These are phyloP conservation scores for Dendrocopos noguchii DNA, from an alignment of 2,113 vertebrate genomes.

Conservation along the genomic window DNA sequence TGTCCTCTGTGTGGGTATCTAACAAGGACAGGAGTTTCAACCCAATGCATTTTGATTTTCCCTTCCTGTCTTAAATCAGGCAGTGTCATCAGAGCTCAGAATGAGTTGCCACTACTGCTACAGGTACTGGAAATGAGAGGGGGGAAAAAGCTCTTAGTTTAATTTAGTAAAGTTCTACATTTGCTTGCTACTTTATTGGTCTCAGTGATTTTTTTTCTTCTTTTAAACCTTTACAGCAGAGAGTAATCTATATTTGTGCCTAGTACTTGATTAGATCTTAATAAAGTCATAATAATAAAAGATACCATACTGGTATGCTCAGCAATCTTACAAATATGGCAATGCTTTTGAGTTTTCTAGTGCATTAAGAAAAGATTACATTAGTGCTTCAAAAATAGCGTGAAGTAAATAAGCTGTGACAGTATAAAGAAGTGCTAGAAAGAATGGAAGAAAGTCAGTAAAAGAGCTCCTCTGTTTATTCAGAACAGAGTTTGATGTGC, in stretches of 20 bases:
- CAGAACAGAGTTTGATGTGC: conserved; percentile 26
- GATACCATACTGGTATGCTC: neutral
- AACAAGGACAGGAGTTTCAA: neutral
- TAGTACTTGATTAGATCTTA: conserved; percentile 19
- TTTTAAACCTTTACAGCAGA: neutral
- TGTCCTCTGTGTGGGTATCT: neutral
- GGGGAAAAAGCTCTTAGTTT: neutral
- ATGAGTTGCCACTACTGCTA: neutral
- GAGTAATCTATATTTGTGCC: neutral
- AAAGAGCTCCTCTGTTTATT: conserved; percentile 45
- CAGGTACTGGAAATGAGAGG: neutral
- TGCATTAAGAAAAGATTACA: conserved; percentile 26
- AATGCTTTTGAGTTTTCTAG: neutral
- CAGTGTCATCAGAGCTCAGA: neutral
- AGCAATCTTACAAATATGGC: conserved; percentile 10
- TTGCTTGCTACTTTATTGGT: neutral
- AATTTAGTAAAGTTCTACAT: neutral
- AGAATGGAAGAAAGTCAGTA: neutral
- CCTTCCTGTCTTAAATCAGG: neutral
- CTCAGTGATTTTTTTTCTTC: neutral
- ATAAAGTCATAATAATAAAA: neutral
- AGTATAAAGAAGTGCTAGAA: conserved; percentile 13
- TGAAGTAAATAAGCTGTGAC: conserved; percentile 57
- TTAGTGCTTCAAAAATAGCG: conserved; percentile 37
- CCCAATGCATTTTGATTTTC: neutral